phyloP scores from a whole-genome alignment of 2,113 vertebrate species.

The Deroptyus accipitrinus region DNA sequence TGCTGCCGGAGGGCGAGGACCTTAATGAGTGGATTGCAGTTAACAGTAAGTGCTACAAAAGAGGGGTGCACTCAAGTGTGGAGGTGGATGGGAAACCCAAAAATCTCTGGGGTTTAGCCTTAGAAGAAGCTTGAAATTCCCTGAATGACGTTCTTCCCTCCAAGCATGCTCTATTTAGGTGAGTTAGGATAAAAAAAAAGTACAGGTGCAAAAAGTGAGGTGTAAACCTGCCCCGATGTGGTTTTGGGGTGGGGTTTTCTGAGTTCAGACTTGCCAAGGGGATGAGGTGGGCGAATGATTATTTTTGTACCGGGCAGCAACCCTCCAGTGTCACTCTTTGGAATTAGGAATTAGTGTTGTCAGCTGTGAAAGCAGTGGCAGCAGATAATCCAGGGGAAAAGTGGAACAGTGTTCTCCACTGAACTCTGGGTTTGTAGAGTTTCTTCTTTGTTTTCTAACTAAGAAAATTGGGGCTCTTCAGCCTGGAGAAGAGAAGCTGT shows the following conservation, averaged over 20 bases:
- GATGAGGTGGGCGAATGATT: neutral
- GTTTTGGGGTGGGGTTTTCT: neutral
- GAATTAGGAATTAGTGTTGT: neutral
- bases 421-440: too few species aligned
- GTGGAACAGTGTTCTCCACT: fast-evolving
- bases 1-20: conserved; percentile 94
- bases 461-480: neutral
- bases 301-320: neutral
- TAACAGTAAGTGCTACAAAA: conserved; percentile 83
- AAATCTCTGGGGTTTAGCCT: neutral
- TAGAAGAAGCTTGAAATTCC: neutral
- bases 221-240: fast-evolving
- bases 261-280: neutral
- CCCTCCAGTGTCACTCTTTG: neutral
- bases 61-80: fast-evolving
- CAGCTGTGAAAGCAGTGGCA: neutral
- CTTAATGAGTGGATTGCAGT: conserved; percentile 98
- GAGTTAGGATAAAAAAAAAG: neutral
- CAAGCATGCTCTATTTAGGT: neutral
- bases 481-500: neutral
- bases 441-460: neutral
- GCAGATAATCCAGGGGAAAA: fast-evolving
- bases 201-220: neutral
- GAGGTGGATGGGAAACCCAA: too few species aligned
- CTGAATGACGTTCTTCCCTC: too few species aligned